Evolutionary conservation across 2,113 vertebrate species (phyloP).

Genomic region (Pseudois nayaur): DNA sequence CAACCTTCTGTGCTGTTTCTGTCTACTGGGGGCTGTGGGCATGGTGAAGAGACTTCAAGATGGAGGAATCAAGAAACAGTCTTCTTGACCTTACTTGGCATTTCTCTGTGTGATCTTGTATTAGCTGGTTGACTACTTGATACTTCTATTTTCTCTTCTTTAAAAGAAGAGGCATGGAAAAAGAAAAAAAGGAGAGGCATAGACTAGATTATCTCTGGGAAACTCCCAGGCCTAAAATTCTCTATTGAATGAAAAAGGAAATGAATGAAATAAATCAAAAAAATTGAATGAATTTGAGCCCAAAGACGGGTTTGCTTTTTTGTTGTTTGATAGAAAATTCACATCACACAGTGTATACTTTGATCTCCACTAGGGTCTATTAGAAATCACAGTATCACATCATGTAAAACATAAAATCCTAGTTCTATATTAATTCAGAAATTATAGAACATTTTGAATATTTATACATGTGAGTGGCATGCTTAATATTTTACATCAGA

Average conservation of each 20-base stretch:
- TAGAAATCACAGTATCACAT: background rate
- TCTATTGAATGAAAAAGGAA: background rate
- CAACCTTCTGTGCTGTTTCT: background rate
- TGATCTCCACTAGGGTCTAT: background rate
- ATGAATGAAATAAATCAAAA: conserved; percentile 34
- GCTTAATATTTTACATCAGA: background rate
- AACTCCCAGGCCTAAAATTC: background rate
- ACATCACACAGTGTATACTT: background rate
- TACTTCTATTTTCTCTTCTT: background rate
- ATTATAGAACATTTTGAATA: background rate
- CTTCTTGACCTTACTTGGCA: background rate
- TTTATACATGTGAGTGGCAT: background rate
- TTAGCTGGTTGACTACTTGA: background rate
- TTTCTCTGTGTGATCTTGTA: background rate
- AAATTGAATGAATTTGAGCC: background rate
- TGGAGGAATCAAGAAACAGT: background rate
- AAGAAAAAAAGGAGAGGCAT: background rate
- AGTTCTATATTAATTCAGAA: background rate
- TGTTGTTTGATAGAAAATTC: background rate
- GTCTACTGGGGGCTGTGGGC: background rate
- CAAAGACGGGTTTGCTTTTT: background rate
- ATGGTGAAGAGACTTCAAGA: background rate
- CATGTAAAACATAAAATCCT: background rate
- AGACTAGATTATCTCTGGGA: background rate
- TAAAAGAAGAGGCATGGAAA: background rate